Base-by-base conservation (phyloP, 2,888 invertebrate species). In the Catocala sponsa region DNA sequence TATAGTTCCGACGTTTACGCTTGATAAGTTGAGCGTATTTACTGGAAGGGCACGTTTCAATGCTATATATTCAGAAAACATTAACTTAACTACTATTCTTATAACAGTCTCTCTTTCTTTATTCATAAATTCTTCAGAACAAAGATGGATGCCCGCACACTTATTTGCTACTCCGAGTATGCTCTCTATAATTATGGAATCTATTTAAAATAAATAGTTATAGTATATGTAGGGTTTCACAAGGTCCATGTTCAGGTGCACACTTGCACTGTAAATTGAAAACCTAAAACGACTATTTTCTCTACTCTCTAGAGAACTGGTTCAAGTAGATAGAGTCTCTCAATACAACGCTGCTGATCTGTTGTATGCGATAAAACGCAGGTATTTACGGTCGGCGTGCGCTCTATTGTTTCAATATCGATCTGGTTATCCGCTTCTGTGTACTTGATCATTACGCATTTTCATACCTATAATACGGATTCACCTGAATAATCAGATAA, bases 301-400 rank as follows among this genome's bases (percentile, higher is more conserved):
- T 41, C 42, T 11, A 49, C 11, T 47, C 25, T 25, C 12, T 10
- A 46, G 5, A 4, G 1, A 42, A 10, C 53, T 60, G 10, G 48
- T 49, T 54, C 5, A 0, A 7, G 10, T 49, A 25, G 9, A 12
- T n/a, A 48, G 33, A 52, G n/a, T n/a, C 6, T n/a, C 6, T 10
- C 13, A 0, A 1, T 52, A 75, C 53, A 75, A 73, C 68, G 64
- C 59, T 0, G 25, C 59, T 10, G 38, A 65, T 61, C 60, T 68
- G 71, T 75, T 63, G 63, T 59, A 42, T 54, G 66, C 81, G 80
- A 86, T 88, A 87, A 86, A 87, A 85, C 83, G 85, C 88, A 88
- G 88, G 88, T 88, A 87, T 88, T 88, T 87, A 88, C 79, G 87
- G 82, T 57, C 68, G 66, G 82, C 76, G 78, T 80, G 83, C 78